A percentile compares a stretch with the other conserved stretches of the same genome.
Evolutionary conservation across 2,113 vertebrate species (phyloP).

Genomic region (Xenus cinereus): DNA sequence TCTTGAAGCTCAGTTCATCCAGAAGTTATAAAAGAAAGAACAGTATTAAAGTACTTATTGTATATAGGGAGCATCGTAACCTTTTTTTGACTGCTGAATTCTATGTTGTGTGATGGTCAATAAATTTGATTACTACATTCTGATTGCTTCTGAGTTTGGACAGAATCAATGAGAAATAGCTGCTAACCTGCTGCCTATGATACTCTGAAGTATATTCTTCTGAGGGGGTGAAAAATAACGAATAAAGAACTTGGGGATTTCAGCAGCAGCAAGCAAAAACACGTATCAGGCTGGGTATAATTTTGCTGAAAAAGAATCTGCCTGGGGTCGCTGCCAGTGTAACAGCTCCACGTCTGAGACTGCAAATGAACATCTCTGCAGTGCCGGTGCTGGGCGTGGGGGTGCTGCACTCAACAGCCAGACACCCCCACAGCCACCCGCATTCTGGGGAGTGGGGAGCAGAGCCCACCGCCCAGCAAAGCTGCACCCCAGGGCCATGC

Average conservation of each 20-base stretch:
- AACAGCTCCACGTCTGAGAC: not conserved
- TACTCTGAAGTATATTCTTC: not conserved
- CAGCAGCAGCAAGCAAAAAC: not conserved
- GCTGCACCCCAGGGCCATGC: not conserved
- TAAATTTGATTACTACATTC: not conserved
- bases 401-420: accelerated
- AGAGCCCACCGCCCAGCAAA: not conserved
- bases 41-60: not conserved
- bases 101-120: not conserved
- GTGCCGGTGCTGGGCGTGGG: accelerated
- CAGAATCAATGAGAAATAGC: not conserved
- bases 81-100: not conserved
- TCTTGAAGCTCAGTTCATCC: not conserved
- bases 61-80: not conserved
- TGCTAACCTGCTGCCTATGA: not conserved
- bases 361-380: not conserved
- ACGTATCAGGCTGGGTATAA: not conserved
- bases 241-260: not conserved
- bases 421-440: accelerated
- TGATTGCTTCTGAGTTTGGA: not conserved
- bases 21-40: not conserved
- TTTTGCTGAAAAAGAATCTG: not conserved
- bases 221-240: not conserved
- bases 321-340: not conserved
- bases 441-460: not conserved